These are phyloP conservation scores for Dorcus hopei DNA, from an alignment of 2,888 invertebrate species.

Conservation along the genomic window DNA sequence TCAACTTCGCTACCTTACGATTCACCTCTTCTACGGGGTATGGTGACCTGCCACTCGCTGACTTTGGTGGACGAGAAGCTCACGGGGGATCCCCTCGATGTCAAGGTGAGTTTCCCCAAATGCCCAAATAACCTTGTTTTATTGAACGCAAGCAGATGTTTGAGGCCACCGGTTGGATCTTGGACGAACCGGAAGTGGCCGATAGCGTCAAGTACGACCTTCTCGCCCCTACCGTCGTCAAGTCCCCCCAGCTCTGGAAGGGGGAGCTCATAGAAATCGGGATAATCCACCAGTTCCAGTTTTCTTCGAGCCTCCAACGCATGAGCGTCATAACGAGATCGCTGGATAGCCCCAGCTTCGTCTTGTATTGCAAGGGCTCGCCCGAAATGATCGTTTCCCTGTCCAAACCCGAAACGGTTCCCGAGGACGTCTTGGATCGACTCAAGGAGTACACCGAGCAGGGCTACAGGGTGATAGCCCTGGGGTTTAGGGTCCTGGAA, in stretches of 20 bases:
- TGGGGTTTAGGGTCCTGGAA: constrained; percentile 68
- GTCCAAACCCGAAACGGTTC: constrained; percentile 71
- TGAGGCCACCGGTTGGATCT: constrained; percentile 83
- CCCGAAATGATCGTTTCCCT: constrained; percentile 85
- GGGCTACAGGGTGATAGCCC: constrained; percentile 88
- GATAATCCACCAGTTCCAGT: constrained; percentile 72
- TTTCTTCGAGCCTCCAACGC: constrained; percentile 79
- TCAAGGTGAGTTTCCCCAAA: constrained; percentile 59
- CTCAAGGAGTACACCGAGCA: constrained; percentile 82
- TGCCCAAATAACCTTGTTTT: not conserved
- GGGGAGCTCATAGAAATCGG: constrained; percentile 51
- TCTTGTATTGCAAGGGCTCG: constrained; percentile 87
- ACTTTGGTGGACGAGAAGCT: constrained; percentile 81
- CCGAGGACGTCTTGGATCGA: constrained; percentile 68
- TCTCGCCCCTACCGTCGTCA: constrained; percentile 77
- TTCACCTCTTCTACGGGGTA: constrained; percentile 57
- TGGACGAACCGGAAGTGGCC: constrained; percentile 79
- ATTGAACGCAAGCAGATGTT: constrained; percentile 67
- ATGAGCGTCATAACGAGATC: constrained; percentile 83
- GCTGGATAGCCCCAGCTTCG: constrained; percentile 68
- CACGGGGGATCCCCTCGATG: constrained; percentile 91
- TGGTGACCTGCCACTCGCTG: constrained; percentile 92
- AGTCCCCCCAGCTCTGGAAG: constrained; percentile 45
- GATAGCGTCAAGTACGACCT: constrained; percentile 78
- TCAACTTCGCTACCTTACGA: constrained; percentile 24